A percentile compares a stretch with the other conserved stretches of the same genome.
Conservation (phyloP, 2,113 vertebrate genomes). For the Plectropomus leopardus region DNA sequence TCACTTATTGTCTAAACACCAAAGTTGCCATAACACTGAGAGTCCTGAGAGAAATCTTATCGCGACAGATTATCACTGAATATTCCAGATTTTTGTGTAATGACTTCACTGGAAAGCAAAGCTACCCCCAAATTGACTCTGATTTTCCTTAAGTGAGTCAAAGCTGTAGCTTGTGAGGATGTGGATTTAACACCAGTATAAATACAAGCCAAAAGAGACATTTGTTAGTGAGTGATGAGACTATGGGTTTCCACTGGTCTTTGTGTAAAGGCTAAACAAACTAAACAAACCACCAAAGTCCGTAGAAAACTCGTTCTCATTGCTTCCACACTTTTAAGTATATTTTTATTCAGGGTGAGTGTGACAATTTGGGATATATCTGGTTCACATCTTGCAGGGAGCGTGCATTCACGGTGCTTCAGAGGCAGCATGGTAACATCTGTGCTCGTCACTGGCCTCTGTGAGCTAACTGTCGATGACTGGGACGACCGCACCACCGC, state of each 20-base stretch:
- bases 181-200: slow-evolving; percentile 43
- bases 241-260: slow-evolving; percentile 29
- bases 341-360: slow-evolving; percentile 5
- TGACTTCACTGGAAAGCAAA: slow-evolving; percentile 12
- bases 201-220: slow-evolving; percentile 23
- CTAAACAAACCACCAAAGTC: slow-evolving; percentile 27
- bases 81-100: slow-evolving; percentile 12
- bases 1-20: slow-evolving; percentile 7
- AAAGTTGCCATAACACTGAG: neutral
- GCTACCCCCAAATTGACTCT: slow-evolving; percentile 13
- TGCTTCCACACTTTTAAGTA: slow-evolving; percentile 17
- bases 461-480: slow-evolving; percentile 56
- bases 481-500: slow-evolving; percentile 52
- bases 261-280: slow-evolving; percentile 9
- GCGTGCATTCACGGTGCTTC: slow-evolving; percentile 44
- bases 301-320: slow-evolving; percentile 11
- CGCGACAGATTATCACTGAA: neutral
- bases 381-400: slow-evolving; percentile 48
- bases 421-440: slow-evolving; percentile 55
- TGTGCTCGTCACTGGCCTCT: slow-evolving; percentile 52
- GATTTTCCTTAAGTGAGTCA: slow-evolving; percentile 20
- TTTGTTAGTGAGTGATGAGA: slow-evolving; percentile 31
- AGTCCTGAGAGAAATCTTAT: neutral
- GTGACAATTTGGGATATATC: slow-evolving; percentile 44
- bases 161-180: slow-evolving; percentile 19